Percentiles rank a stretch among this genome's conserved stretches.
These are phyloP conservation scores for Platorchestia sp. DNA, from an alignment of 1,140 invertebrate genomes.

Conservation along the genomic window DNA sequence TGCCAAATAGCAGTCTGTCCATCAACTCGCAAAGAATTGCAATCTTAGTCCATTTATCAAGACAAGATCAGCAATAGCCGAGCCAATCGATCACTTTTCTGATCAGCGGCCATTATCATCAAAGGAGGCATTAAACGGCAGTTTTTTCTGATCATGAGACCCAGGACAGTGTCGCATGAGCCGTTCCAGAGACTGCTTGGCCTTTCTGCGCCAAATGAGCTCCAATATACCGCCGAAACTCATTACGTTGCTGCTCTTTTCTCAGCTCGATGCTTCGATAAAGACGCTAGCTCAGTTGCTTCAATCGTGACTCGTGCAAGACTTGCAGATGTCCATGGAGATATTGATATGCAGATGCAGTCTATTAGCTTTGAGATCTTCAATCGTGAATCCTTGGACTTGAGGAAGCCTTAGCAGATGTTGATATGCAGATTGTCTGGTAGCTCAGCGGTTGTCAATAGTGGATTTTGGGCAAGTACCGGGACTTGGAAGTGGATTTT, in stretches of 20 bases:
- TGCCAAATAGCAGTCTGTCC: neutral
- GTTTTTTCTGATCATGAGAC: neutral
- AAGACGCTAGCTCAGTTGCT: neutral
- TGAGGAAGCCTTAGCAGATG: neutral
- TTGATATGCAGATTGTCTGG: neutral
- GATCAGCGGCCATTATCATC: neutral
- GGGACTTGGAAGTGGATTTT: too few species aligned
- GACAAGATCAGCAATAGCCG: neutral
- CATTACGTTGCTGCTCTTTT: neutral
- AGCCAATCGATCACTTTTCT: neutral
- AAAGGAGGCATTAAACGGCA: neutral
- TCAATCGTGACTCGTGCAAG: neutral
- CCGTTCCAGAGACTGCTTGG: neutral
- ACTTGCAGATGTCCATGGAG: neutral
- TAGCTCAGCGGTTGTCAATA: neutral
- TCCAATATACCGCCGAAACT: neutral
- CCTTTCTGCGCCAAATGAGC: neutral
- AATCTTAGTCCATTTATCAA: neutral
- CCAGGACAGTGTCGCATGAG: neutral
- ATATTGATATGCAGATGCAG: neutral
- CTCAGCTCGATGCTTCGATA: neutral
- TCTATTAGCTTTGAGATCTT: neutral
- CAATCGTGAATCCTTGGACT: neutral
- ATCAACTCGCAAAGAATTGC: neutral
- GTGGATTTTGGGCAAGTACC: too few species aligned